Conservation (phyloP, 2,888 invertebrate genomes). For the Agonum fuliginosum region DNA sequence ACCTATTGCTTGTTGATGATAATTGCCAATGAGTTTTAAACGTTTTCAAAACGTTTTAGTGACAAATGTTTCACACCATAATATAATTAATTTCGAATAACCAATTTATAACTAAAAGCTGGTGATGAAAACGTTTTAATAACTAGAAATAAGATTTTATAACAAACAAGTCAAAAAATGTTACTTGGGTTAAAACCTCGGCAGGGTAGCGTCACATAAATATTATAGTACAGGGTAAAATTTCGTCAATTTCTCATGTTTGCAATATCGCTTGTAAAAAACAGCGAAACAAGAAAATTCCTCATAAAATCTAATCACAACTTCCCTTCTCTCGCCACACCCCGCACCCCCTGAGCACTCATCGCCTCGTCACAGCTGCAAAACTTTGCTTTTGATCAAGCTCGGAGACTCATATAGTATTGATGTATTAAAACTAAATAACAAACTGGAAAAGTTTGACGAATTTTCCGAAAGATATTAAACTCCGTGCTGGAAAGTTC, state of each 20-base stretch:
- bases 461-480: constrained; percentile 57
- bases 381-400: constrained; percentile 42
- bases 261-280: constrained; percentile 28
- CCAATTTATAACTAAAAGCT: too few species aligned
- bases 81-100: too few species aligned
- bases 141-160: too few species aligned
- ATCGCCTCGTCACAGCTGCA: constrained; percentile 17
- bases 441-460: constrained; percentile 55
- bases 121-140: too few species aligned
- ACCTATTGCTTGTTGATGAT: too few species aligned
- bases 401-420: constrained; percentile 54
- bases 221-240: constrained; percentile 20
- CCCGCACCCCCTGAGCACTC: not conserved
- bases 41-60: too few species aligned
- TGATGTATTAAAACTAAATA: constrained; percentile 60
- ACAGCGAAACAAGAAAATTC: constrained; percentile 32
- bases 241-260: constrained; percentile 35
- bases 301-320: constrained; percentile 46
- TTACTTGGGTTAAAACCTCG: not conserved
- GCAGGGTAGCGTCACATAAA: not conserved
- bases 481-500: constrained; percentile 43
- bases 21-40: too few species aligned
- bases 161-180: too few species aligned
- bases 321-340: not conserved
- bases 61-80: too few species aligned